Conservation (phyloP, 2,113 vertebrate species). For the Mormoops blainvillei region DNA sequence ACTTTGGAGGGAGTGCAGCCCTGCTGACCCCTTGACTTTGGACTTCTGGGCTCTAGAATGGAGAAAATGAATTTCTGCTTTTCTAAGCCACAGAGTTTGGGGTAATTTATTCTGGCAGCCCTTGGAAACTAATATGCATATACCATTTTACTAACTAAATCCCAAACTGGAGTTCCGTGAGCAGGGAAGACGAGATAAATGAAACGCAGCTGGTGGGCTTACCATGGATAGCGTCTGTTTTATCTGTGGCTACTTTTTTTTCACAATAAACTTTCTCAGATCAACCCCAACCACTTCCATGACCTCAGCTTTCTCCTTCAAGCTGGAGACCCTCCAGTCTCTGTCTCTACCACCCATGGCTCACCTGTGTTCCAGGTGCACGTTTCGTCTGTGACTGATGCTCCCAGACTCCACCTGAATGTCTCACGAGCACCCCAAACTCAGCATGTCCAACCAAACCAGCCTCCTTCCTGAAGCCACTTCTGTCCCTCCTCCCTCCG, state of each 20-base stretch:
- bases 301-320: neutral
- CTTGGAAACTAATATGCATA: neutral
- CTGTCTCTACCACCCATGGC: neutral
- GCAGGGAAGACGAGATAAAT: neutral
- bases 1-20: neutral
- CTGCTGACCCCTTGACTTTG: neutral
- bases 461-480: neutral
- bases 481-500: neutral
- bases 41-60: neutral
- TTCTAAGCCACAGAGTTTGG: neutral
- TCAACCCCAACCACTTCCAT: neutral
- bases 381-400: neutral
- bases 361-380: neutral
- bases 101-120: neutral
- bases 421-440: rapidly evolving
- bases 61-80: neutral
- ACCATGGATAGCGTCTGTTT: rapidly evolving
- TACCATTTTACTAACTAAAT: too few species aligned
- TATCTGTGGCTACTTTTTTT: neutral
- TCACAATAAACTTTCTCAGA: neutral
- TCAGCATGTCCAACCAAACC: neutral
- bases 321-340: neutral
- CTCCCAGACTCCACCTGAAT: rapidly evolving
- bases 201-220: neutral
- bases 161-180: neutral